These are phyloP conservation scores for Bedellia somnulentella DNA, from an alignment of 2,888 invertebrate genomes.

Conservation along the genomic window DNA sequence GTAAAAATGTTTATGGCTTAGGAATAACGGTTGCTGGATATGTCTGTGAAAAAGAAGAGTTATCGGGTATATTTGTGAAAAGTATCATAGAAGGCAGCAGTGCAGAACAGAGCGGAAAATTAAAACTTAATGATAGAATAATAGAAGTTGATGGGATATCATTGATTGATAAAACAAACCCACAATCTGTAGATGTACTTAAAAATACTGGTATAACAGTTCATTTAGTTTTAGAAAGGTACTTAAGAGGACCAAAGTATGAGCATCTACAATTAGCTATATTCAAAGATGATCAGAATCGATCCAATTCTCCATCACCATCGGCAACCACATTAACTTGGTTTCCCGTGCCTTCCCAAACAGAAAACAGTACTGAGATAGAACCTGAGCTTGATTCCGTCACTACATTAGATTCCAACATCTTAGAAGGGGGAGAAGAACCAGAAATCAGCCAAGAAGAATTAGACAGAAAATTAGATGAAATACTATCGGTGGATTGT, in stretches of 20 bases:
- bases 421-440: conserved; percentile 58
- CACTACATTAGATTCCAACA: conserved; percentile 77
- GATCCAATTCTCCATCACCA: conserved; percentile 65
- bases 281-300: conserved; percentile 58
- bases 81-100: conserved; percentile 97
- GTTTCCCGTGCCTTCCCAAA: conserved; percentile 77
- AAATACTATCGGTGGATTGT: conserved; percentile 53
- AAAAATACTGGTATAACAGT: conserved; percentile 92
- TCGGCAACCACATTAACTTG: conserved; percentile 83
- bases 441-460: conserved; percentile 56
- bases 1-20: conserved; percentile 89
- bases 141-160: conserved; percentile 92
- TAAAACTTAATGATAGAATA: conserved; percentile 95
- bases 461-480: conserved; percentile 50
- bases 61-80: conserved; percentile 99
- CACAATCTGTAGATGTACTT: conserved; percentile 93
- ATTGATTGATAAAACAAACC: conserved; percentile 90
- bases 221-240: conserved; percentile 86
- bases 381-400: conserved; percentile 81
- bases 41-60: conserved; percentile 96
- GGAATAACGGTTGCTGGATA: conserved; percentile 97
- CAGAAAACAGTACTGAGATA: conserved; percentile 62
- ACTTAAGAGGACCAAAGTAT: conserved; percentile 89
- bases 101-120: conserved; percentile 88
- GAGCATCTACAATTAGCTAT: conserved; percentile 90